phyloP scores from a whole-genome alignment of 2,797 vertebrate genomes.

The Gadopsis marmoratus region DNA sequence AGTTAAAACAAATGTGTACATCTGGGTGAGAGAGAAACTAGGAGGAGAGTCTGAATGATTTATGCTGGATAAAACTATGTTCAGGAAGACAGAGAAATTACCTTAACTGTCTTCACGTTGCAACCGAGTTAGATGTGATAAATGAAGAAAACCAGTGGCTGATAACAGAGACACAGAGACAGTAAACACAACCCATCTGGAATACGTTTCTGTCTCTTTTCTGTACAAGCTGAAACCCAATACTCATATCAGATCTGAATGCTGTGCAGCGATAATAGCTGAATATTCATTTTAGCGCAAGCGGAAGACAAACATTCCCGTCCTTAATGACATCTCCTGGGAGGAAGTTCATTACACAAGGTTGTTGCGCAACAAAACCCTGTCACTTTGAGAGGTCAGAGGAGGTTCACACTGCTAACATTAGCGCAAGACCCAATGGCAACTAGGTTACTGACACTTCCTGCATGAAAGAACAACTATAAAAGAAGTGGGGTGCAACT shows the following conservation, averaged over 20 bases:
- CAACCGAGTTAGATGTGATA: slow-evolving; percentile 49
- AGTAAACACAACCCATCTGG: slow-evolving; percentile 70
- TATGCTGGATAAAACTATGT: slow-evolving; percentile 57
- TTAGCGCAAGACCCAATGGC: slow-evolving; percentile 65
- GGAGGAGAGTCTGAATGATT: slow-evolving; percentile 52
- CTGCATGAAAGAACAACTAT: slow-evolving; percentile 65
- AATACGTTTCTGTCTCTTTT: slow-evolving; percentile 57
- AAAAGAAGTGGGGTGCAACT: slow-evolving; percentile 56
- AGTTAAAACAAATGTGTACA: slow-evolving; percentile 80
- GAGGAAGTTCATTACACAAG: slow-evolving; percentile 83
- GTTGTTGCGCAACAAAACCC: slow-evolving; percentile 80
- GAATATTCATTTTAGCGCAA: slow-evolving; percentile 82
- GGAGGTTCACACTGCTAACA: slow-evolving; percentile 80
- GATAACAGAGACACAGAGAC: slow-evolving; percentile 56
- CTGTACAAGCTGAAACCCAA: slow-evolving; percentile 65
- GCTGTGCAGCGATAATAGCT: slow-evolving; percentile 76
- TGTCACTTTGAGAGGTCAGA: slow-evolving; percentile 80
- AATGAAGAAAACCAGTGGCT: slow-evolving; percentile 51
- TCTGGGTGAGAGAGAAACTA: slow-evolving; percentile 57
- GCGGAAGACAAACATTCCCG: slow-evolving; percentile 84
- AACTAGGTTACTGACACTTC: slow-evolving; percentile 75
- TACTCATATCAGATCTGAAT: slow-evolving; percentile 77
- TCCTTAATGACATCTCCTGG: slow-evolving; percentile 83
- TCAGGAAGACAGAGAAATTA: slow-evolving; percentile 49
- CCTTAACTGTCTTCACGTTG: slow-evolving; percentile 47